Conservation (phyloP, 2,113 vertebrate species). For the Charina bottae region DNA sequence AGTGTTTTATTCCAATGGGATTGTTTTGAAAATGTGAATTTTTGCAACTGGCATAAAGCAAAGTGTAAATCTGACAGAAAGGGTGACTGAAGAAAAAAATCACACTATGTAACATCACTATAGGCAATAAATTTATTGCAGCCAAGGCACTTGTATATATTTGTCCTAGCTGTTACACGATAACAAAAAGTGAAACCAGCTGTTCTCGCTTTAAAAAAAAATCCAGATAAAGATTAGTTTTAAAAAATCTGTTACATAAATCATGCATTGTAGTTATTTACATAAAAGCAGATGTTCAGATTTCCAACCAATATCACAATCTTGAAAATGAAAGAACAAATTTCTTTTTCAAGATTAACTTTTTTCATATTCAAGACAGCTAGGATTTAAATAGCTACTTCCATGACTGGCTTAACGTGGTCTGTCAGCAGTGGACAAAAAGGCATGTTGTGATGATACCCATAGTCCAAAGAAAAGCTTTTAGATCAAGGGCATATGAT, state of each 20-base stretch:
- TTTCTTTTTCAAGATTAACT: not conserved
- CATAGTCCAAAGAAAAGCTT: not conserved
- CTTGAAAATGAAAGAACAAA: slow-evolving; percentile 37
- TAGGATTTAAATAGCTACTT: not conserved
- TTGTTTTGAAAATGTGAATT: not conserved
- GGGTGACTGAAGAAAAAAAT: slow-evolving; percentile 60
- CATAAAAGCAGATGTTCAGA: slow-evolving; percentile 60
- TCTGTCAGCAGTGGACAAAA: not conserved
- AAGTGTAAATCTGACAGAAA: slow-evolving; percentile 51
- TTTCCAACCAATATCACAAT: slow-evolving; percentile 43
- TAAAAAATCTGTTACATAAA: slow-evolving; percentile 65
- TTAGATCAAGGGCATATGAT: not conserved
- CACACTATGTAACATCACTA: slow-evolving; percentile 52
- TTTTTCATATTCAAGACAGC: not conserved
- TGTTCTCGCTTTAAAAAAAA: slow-evolving; percentile 46
- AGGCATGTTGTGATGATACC: not conserved
- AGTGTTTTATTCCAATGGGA: not conserved
- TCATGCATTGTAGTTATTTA: slow-evolving; percentile 63
- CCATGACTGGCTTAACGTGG: not conserved
- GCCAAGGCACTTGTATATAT: slow-evolving; percentile 62
- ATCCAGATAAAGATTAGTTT: slow-evolving; percentile 67
- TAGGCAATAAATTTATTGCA: slow-evolving; percentile 64
- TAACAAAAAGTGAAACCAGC: slow-evolving; percentile 70
- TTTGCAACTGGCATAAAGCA: slow-evolving; percentile 12
- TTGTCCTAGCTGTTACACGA: slow-evolving; percentile 60